phyloP scores from a whole-genome alignment of 2,113 vertebrate species.

The Tupaia tana region DNA sequence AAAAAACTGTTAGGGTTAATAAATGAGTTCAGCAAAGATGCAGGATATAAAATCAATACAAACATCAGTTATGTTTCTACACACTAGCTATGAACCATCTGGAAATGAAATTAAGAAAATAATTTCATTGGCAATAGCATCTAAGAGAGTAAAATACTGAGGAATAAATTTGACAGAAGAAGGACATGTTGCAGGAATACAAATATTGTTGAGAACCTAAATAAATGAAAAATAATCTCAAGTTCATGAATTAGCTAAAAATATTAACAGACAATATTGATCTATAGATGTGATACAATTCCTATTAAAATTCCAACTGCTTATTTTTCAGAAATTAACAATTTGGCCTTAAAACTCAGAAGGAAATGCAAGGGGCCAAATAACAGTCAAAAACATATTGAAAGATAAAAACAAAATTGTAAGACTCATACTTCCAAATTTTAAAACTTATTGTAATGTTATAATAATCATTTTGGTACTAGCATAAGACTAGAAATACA shows the following conservation, averaged over 20 bases:
- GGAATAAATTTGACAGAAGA: background rate
- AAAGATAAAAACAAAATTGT: background rate
- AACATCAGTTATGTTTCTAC: background rate
- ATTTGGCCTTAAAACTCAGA: background rate
- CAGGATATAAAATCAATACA: background rate
- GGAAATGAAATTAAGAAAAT: background rate
- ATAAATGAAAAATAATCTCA: background rate
- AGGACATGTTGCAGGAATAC: background rate
- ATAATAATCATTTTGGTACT: background rate
- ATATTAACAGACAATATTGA: background rate
- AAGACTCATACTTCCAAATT: background rate
- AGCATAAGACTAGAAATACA: background rate
- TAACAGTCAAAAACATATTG: conserved; percentile 1
- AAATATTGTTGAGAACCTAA: background rate
- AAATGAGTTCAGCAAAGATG: background rate
- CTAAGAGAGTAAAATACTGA: background rate
- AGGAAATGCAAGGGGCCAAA: background rate
- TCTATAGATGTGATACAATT: background rate
- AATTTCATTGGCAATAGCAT: background rate
- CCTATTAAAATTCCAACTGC: background rate
- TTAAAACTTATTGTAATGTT: background rate
- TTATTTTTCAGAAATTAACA: conserved; percentile 1
- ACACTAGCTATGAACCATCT: background rate
- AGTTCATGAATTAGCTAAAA: background rate
- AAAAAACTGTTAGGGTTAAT: background rate